Evolutionary conservation across 1,140 invertebrate species (phyloP), one percentile per base, ranked within the genome.

Genomic region (Batillaria attramentaria): DNA sequence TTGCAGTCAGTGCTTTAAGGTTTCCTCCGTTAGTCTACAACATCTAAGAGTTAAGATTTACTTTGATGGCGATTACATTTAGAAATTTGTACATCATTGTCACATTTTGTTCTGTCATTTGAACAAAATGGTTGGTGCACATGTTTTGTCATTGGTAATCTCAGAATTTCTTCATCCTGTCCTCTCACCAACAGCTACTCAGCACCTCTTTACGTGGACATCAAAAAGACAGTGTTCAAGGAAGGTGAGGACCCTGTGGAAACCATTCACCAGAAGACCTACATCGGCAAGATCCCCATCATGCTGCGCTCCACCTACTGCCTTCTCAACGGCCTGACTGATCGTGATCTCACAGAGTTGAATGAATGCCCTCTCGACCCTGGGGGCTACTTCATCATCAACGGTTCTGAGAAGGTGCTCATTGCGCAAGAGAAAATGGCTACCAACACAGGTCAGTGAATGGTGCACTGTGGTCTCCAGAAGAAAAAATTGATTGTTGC

Each of bases 371-470:
- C 98, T 0, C 92, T 99, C 33, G 98, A 99, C 93, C 98, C 98
- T 69, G 98, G 91, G 8, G 91, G 91, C 3, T 91, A 92, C 81
- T 92, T 92, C 72, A 91, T 92, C 69, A 91, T 92, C 68, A 92
- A 92, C 77, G 91, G 91, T 1, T 91, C 91, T 18, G 91, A 92
- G 78, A 92, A 94, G 92, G 94, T 95, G 0, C 91, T 99, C 0
- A 99, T 99, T 91, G 98, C 98, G 13, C 98, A 99, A 91, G 98
- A 99, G 91, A 99, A 99, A 92, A 99, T 99, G 98, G 98, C 98
- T 20, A 99, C 98, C 16, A 99, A 99, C 90, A 99, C 98, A 75
- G 90, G 90, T 90, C 18, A 54, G 18, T 54, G 50, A 54, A n/a
- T n/a, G n/a, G n/a, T n/a, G n/a, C n/a, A n/a, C n/a, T n/a, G n/a